These are phyloP conservation scores for Arothron firmamentum DNA, from an alignment of 2,113 vertebrate genomes.

Conservation along the genomic window DNA sequence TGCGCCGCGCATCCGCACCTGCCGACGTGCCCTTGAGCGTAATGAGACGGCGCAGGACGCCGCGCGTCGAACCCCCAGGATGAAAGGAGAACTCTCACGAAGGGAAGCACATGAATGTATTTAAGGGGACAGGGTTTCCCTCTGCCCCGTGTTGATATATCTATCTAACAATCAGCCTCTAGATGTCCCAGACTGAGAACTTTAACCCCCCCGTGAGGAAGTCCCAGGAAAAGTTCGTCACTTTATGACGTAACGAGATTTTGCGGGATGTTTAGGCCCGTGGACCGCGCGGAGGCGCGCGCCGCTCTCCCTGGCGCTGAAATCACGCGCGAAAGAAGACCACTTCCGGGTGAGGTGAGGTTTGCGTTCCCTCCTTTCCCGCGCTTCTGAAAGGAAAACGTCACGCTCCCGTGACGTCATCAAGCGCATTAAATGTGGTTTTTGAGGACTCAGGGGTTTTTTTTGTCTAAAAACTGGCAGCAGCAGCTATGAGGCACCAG, in stretches of 20 bases:
- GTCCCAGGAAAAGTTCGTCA: background rate
- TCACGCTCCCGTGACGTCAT: too few relatives aligned
- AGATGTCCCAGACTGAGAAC: slow-evolving; percentile 5
- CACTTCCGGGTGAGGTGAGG: slow-evolving; percentile 8
- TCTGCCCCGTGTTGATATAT: background rate
- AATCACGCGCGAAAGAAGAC: background rate
- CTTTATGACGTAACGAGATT: too few relatives aligned
- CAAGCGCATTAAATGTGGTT: too few relatives aligned
- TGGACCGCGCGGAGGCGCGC: background rate
- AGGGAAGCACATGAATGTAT: background rate
- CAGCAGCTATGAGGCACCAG: too few relatives aligned
- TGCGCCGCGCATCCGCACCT: background rate
- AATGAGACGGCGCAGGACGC: background rate
- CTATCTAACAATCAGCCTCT: background rate
- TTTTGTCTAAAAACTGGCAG: too few relatives aligned
- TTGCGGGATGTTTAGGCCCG: too few relatives aligned
- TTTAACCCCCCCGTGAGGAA: background rate
- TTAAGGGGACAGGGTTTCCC: too few relatives aligned
- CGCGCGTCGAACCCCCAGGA: background rate
- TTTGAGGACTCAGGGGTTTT: too few relatives aligned
- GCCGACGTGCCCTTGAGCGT: background rate
- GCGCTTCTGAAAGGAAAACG: background rate
- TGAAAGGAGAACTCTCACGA: background rate
- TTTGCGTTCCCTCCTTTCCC: slow-evolving; percentile 22
- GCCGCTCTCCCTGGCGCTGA: slow-evolving; percentile 39